These are phyloP conservation scores for Burhinus bistriatus DNA, from an alignment of 2,113 vertebrate species.

Conservation along the genomic window DNA sequence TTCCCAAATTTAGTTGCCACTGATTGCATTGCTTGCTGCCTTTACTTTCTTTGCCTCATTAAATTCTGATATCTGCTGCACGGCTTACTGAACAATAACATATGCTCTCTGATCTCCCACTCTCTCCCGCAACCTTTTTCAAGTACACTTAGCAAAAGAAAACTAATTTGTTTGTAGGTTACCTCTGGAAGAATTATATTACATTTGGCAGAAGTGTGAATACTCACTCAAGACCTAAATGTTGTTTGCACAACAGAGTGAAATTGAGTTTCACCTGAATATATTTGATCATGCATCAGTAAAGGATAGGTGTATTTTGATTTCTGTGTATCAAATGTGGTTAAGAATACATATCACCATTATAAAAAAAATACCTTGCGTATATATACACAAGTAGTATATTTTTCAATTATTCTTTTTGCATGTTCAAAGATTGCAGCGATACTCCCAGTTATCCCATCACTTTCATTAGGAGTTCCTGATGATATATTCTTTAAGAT, in stretches of 20 bases:
- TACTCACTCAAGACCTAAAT: neutral
- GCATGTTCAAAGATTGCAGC: neutral
- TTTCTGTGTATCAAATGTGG: neutral
- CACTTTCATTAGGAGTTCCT: neutral
- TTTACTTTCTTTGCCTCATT: conserved; percentile 35
- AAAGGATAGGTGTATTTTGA: neutral
- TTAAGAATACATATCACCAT: neutral
- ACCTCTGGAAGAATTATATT: neutral
- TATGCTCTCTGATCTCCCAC: conserved; percentile 7
- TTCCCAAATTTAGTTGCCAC: neutral
- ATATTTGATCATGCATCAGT: neutral
- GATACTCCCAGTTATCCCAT: neutral
- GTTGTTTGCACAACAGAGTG: neutral
- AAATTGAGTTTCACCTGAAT: neutral
- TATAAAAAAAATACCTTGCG: neutral
- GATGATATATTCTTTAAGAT: neutral
- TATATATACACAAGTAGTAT: neutral
- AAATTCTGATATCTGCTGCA: conserved; percentile 12
- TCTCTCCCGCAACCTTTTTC: neutral
- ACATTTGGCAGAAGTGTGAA: neutral
- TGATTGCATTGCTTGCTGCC: neutral
- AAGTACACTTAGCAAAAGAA: neutral
- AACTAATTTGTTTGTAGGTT: conserved; percentile 3
- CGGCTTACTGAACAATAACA: conserved; percentile 24
- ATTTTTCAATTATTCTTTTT: neutral